Base-by-base conservation (phyloP, 1,140 invertebrate genomes). In the Augochlora pura region DNA sequence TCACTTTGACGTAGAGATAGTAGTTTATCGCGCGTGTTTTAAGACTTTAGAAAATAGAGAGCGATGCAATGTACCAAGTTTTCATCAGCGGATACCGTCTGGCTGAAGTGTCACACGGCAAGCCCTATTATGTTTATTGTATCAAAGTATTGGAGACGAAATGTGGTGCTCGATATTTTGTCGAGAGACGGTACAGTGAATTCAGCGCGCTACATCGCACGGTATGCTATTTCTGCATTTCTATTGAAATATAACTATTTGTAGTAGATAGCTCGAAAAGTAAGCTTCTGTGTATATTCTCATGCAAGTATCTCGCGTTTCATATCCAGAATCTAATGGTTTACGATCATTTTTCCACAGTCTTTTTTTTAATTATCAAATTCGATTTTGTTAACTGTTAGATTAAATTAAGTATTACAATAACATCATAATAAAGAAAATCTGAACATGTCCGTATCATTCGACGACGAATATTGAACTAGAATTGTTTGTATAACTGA, bases 161-260 rank as follows among this genome's bases (percentile, higher is more conserved):
- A 39, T 90, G 85, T 71, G 93, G 93, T 18, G 87, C 88, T 42
- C 92, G 89, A 77, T 92, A 94, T 86, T 89, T 86, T 65, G 87
- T 95, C 49, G 94, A 95, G 82, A 94, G 92, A 87, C 90, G 95
- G 90, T 95, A 95, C 83, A 94, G 94, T 77, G 94, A 94, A 87
- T 95, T 95, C 90, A 94, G 94, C 78, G 91, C 93, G n/a, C 86
- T 95, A n/a, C 94, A 95, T 88, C 93, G 94, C 77, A 92, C 93
- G 92, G 94, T 95, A 91, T 84, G 88, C 82, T 66, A 57, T 67
- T 21, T 32, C 21, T 54, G 21, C 6, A 10, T 67, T 49, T 16
- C 9, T 23, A 39, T 54, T 18, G 16, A 49, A 59, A 38, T 25
- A 32, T 5, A 16, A 49, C 18, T 62, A 42, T 23, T 60, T 10